Conservation (phyloP, 1,140 invertebrate species). For the Copidosoma floridanum region DNA sequence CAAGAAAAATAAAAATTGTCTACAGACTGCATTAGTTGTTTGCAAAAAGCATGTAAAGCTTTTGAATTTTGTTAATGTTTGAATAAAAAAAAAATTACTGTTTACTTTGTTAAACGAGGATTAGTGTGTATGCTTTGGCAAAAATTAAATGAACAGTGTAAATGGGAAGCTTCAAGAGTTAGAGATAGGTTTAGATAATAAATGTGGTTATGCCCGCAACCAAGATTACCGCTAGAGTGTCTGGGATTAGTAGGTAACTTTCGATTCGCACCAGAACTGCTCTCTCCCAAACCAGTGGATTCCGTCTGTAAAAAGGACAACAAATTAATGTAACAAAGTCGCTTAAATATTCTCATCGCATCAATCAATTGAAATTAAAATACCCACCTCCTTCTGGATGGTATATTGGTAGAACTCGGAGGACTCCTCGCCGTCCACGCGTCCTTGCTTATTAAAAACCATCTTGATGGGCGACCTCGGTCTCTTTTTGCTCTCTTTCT, state of each 20-base stretch:
- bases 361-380: no score
- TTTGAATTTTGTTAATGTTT: background rate
- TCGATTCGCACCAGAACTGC: constrained; percentile 58
- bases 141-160: constrained; percentile 34
- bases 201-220: constrained; percentile 57
- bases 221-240: constrained; percentile 59
- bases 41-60: background rate
- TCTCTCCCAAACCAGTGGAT: constrained; percentile 55
- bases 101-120: background rate
- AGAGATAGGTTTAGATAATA: constrained; percentile 46
- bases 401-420: constrained; percentile 72
- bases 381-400: constrained; percentile 72
- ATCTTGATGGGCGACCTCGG: constrained; percentile 72
- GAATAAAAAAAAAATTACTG: background rate
- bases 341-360: no score
- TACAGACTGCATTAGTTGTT: background rate
- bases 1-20: background rate
- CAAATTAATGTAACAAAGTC: no score
- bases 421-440: constrained; percentile 59
- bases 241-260: constrained; percentile 59
- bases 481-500: constrained; percentile 60
- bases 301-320: constrained; percentile 48
- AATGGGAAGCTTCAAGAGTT: no score
- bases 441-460: constrained; percentile 75
- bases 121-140: constrained; percentile 20